A percentile compares a stretch with the other conserved stretches of the same genome.
Conservation (phyloP, 2,888 invertebrate genomes). For the Scelioninae gen. 2 region DNA sequence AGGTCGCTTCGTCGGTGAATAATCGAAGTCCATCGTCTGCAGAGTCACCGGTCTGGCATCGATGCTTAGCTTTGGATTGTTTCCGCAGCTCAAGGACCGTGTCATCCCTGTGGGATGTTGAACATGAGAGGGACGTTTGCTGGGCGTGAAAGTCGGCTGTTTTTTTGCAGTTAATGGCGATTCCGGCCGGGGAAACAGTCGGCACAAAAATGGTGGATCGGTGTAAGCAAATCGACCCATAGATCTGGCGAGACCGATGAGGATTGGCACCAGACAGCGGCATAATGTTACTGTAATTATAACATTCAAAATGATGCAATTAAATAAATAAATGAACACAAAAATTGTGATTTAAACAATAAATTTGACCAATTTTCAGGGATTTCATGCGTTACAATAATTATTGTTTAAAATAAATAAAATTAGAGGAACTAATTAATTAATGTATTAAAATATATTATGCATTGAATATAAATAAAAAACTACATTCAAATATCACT, state of each 20-base stretch:
- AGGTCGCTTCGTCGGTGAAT: slow-evolving; percentile 68
- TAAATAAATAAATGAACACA: too few relatives aligned
- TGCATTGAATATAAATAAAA: too few relatives aligned
- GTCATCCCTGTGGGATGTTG: too few relatives aligned
- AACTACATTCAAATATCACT: too few relatives aligned
- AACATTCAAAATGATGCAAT: too few relatives aligned
- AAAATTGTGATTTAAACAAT: too few relatives aligned
- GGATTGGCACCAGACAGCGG: slow-evolving; percentile 88
- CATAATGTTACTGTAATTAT: slow-evolving; percentile 78
- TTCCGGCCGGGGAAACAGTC: slow-evolving; percentile 88
- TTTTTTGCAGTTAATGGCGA: slow-evolving; percentile 76
- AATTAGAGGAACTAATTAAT: too few relatives aligned
- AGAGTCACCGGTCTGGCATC: slow-evolving; percentile 63
- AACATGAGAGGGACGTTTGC: too few relatives aligned
- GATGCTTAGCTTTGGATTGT: slow-evolving; percentile 80
- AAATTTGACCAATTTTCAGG: too few relatives aligned
- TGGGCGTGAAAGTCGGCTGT: slow-evolving; percentile 67
- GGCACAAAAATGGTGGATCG: slow-evolving; percentile 88
- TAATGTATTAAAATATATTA: too few relatives aligned
- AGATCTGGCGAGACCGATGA: slow-evolving; percentile 92
- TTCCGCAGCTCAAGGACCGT: slow-evolving; percentile 89
- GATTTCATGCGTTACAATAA: too few relatives aligned
- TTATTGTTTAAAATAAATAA: too few relatives aligned
- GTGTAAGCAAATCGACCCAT: slow-evolving; percentile 91
- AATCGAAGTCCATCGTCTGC: slow-evolving; percentile 67